These are phyloP conservation scores for Ancistrus triradiatus DNA, from an alignment of 2,113 vertebrate genomes.

Conservation along the genomic window DNA sequence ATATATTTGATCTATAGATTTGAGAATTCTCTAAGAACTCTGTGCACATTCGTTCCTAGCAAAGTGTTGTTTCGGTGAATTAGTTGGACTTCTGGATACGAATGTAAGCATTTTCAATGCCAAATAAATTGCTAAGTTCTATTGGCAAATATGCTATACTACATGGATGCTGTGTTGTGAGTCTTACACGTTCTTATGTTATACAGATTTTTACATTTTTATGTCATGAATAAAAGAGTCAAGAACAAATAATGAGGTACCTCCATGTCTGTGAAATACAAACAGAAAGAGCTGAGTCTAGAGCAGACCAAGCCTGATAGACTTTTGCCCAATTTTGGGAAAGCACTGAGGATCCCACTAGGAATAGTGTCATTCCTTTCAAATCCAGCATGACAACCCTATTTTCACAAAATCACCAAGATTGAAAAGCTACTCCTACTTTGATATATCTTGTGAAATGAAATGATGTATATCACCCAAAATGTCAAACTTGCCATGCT, in stretches of 20 bases:
- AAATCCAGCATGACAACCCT: constrained; percentile 24
- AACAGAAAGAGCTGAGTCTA: neutral
- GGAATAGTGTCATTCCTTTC: constrained; percentile 40
- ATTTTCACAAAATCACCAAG: constrained; percentile 15
- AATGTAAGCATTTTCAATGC: constrained; percentile 25
- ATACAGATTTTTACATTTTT: too few species aligned
- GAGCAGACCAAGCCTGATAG: constrained; percentile 6
- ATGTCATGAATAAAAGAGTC: too few species aligned
- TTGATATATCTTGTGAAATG: neutral
- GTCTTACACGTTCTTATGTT: too few species aligned
- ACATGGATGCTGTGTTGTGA: constrained; percentile 20
- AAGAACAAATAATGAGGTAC: constrained; percentile 8
- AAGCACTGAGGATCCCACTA: constrained; percentile 32
- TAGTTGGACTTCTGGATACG: constrained; percentile 31
- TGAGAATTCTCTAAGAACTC: constrained; percentile 40
- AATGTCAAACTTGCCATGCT: neutral
- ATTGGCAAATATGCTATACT: constrained; percentile 40
- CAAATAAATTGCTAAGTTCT: constrained; percentile 64
- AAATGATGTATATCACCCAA: neutral
- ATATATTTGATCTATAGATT: constrained; percentile 38
- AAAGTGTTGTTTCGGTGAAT: constrained; percentile 27
- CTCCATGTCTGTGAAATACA: constrained; percentile 5
- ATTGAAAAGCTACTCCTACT: constrained; percentile 8
- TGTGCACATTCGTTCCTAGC: constrained; percentile 22
- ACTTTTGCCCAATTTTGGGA: constrained; percentile 47